Conservation (phyloP, 2,113 vertebrate genomes). For the Ptilorrhoa leucosticta region DNA sequence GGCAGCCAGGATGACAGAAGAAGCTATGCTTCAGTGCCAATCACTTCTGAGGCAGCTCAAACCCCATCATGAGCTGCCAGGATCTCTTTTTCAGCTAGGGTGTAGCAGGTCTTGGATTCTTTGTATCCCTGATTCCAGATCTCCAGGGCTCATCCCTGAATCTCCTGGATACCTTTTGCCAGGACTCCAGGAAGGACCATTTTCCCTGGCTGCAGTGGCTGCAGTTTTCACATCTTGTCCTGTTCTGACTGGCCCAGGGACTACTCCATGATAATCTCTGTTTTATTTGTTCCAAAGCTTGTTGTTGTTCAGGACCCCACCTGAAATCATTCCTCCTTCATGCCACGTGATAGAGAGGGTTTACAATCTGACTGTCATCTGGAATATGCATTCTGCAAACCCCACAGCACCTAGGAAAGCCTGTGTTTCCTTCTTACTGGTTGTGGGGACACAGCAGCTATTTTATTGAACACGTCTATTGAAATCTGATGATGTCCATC, state of each 20-base stretch:
- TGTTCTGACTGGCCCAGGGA: too few species aligned
- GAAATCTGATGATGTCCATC: not conserved
- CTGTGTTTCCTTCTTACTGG: not conserved
- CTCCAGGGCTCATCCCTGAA: not conserved
- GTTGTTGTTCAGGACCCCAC: not conserved
- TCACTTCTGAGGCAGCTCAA: not conserved
- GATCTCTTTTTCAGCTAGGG: not conserved
- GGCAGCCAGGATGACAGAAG: not conserved
- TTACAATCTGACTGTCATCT: rapidly evolving
- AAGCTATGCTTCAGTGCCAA: not conserved
- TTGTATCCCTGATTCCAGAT: not conserved
- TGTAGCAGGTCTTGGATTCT: not conserved
- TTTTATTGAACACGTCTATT: rapidly evolving
- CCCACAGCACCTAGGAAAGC: not conserved
- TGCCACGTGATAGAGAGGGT: rapidly evolving
- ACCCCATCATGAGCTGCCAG: not conserved
- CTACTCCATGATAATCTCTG: not conserved
- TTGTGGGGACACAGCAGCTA: not conserved
- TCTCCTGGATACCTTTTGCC: not conserved
- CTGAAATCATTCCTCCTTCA: not conserved
- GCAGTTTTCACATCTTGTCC: not conserved
- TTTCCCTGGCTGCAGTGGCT: not conserved
- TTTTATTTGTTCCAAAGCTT: not conserved
- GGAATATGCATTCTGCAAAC: not conserved
- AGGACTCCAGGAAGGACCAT: not conserved